Conservation (phyloP, 2,113 vertebrate genomes). For the Mormyrus lacerda region DNA sequence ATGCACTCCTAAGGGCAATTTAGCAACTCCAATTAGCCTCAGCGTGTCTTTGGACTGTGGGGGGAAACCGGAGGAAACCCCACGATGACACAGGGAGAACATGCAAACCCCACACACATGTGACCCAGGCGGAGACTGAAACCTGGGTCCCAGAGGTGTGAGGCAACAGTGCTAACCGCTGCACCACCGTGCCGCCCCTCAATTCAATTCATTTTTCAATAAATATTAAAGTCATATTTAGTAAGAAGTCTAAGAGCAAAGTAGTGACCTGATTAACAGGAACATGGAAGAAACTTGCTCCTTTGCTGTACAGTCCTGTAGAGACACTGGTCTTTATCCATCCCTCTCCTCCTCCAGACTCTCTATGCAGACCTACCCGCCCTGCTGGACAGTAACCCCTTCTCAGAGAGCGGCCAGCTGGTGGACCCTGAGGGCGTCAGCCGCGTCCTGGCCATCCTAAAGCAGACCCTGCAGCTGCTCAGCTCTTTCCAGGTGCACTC, state of each 20-base stretch:
- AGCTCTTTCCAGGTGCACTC: slow-evolving; percentile 54
- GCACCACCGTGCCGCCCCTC: no score
- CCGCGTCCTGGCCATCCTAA: slow-evolving; percentile 50
- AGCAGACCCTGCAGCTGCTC: slow-evolving; percentile 48
- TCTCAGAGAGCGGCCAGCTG: slow-evolving; percentile 39
- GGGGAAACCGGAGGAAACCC: no score
- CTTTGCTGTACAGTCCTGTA: neutral
- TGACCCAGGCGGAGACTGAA: no score
- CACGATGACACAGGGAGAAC: no score
- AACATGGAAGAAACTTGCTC: neutral
- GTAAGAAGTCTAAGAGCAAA: neutral
- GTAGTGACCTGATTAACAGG: neutral
- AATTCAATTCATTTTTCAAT: no score
- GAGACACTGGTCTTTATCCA: neutral
- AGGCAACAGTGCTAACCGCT: no score
- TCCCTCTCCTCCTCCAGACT: slow-evolving; percentile 40
- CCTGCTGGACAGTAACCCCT: slow-evolving; percentile 62
- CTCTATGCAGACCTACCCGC: slow-evolving; percentile 59
- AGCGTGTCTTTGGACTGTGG: no score
- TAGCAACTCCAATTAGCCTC: no score
- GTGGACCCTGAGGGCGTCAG: slow-evolving; percentile 34
- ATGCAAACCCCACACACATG: no score
- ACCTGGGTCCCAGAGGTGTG: no score
- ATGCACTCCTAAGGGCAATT: no score
- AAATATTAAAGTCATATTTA: neutral